Percentiles rank a stretch among this genome's conserved stretches.
phyloP scores from a whole-genome alignment of 2,888 invertebrate genomes.

The Caenorhabditis sp. region DNA sequence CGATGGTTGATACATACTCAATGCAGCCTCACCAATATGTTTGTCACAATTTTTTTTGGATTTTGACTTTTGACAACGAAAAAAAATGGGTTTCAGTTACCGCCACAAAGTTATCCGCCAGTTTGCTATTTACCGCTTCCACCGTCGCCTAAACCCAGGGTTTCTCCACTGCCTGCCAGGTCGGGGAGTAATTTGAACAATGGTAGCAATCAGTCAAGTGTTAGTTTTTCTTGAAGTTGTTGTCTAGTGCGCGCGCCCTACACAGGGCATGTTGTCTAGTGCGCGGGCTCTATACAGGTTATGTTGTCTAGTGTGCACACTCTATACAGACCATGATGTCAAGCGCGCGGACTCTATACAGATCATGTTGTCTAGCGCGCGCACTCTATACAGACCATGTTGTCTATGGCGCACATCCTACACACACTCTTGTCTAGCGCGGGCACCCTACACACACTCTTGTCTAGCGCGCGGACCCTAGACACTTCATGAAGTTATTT shows the following conservation, averaged over 20 bases:
- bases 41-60: too few relatives aligned
- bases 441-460: too few relatives aligned
- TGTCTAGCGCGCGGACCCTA: too few relatives aligned
- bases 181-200: conserved; percentile 12
- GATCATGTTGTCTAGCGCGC: too few relatives aligned
- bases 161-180: background rate
- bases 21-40: background rate
- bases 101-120: conserved; percentile 12
- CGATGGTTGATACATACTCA: background rate
- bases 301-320: too few relatives aligned
- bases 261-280: background rate
- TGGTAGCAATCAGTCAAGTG: conserved; percentile 34
- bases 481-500: too few relatives aligned
- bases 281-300: too few relatives aligned
- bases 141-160: conserved; percentile 19
- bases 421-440: too few relatives aligned
- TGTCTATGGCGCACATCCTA: background rate
- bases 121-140: conserved; percentile 33
- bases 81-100: background rate
- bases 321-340: too few relatives aligned
- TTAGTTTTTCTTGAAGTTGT: conserved; percentile 6
- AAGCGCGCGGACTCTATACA: too few relatives aligned
- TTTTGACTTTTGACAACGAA: conserved; percentile 6
- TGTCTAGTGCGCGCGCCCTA: background rate
- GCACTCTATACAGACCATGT: too few relatives aligned